Conservation (phyloP, 2,888 invertebrate genomes). For the Aphodius granarius region DNA sequence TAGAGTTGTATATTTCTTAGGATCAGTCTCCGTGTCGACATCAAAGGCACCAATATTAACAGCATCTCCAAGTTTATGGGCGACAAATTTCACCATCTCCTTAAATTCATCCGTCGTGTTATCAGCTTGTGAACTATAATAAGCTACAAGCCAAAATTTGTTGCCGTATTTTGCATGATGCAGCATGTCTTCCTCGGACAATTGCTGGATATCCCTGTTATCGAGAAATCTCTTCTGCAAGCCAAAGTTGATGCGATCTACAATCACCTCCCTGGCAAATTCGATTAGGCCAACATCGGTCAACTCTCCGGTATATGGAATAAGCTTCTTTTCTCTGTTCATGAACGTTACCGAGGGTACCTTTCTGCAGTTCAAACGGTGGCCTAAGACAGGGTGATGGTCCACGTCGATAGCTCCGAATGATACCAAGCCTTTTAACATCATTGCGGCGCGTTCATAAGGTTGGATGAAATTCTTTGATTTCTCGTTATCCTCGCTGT, state of each 20-base stretch:
- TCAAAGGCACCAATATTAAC: slow-evolving; percentile 21
- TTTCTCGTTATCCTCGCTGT: slow-evolving; percentile 10
- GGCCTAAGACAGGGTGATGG: slow-evolving; percentile 23
- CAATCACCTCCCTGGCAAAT: slow-evolving; percentile 5
- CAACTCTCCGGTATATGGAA: neutral
- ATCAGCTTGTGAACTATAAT: slow-evolving; percentile 2
- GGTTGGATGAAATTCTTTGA: slow-evolving; percentile 13
- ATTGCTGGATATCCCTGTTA: slow-evolving; percentile 13
- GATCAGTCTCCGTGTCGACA: neutral
- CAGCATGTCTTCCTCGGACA: slow-evolving; percentile 1
- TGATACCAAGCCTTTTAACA: slow-evolving; percentile 25
- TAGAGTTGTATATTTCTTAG: neutral
- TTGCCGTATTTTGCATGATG: slow-evolving; percentile 15
- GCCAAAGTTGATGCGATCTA: slow-evolving; percentile 12
- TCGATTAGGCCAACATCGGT: slow-evolving; percentile 6
- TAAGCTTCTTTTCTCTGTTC: neutral
- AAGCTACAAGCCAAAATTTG: slow-evolving; percentile 20
- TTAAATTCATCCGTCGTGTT: slow-evolving; percentile 1
- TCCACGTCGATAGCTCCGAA: slow-evolving; percentile 29
- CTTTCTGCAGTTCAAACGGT: slow-evolving; percentile 21
- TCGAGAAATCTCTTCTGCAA: slow-evolving; percentile 17
- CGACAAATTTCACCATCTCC: slow-evolving; percentile 1
- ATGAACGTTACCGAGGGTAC: slow-evolving; percentile 15
- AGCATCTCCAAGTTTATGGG: slow-evolving; percentile 15
- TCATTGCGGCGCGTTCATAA: slow-evolving; percentile 25